Evolutionary conservation across 2,888 invertebrate genomes (phyloP).

Genomic region (Cantharis rustica): DNA sequence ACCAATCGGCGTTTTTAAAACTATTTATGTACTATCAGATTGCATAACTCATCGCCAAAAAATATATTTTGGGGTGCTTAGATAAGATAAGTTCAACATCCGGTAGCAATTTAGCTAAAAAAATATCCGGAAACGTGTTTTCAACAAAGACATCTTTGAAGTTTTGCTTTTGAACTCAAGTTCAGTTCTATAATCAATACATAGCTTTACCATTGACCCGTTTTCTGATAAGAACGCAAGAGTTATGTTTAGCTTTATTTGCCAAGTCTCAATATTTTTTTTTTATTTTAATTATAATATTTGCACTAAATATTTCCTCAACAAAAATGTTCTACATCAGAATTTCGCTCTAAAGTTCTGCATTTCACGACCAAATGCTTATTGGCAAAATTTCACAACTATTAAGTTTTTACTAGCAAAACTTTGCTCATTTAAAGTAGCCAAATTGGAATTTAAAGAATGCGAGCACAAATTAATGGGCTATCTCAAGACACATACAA

Average conservation of each 20-base stretch:
- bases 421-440: neutral
- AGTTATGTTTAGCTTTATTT: neutral
- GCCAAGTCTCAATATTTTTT: neutral
- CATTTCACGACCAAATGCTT: neutral
- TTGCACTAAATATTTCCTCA: neutral
- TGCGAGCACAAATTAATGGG: neutral
- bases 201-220: constrained; percentile 16
- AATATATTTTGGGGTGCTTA: neutral
- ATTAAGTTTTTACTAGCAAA: neutral
- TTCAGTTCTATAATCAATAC: constrained; percentile 2
- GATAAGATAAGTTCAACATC: constrained; percentile 28
- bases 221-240: constrained; percentile 10
- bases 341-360: neutral
- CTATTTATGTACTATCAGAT: neutral
- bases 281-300: neutral
- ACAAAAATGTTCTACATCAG: neutral
- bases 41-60: neutral
- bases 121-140: constrained; percentile 28
- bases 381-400: neutral
- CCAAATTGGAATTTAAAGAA: neutral
- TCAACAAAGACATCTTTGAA: constrained; percentile 19
- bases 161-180: constrained; percentile 5
- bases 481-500: neutral
- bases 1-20: neutral
- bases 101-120: constrained; percentile 25